Evolutionary conservation across 2,797 vertebrate genomes (phyloP).

Genomic region (Anguilla anguilla): DNA sequence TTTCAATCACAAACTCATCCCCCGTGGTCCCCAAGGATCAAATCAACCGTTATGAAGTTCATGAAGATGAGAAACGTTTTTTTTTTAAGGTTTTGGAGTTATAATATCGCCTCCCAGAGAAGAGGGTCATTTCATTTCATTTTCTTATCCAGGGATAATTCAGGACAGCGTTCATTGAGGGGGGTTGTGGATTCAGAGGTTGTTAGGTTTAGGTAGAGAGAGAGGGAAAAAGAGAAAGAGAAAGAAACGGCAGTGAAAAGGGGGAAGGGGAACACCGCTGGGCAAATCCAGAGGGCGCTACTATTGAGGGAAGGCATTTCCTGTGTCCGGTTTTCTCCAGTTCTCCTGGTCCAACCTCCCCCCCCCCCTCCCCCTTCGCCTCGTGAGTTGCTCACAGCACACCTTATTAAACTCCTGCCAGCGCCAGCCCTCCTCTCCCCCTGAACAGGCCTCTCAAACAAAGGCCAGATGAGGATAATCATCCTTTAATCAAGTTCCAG

Average conservation of each 20-base stretch:
- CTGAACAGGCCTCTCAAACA: not conserved
- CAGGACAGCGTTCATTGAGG: not conserved
- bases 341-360: not conserved
- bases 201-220: not conserved
- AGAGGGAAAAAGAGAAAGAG: not conserved
- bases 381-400: not conserved
- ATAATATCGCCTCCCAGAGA: not conserved
- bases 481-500: slow-evolving; percentile 25
- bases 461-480: slow-evolving; percentile 31
- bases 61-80: slow-evolving; percentile 22
- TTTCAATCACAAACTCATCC: slow-evolving; percentile 44
- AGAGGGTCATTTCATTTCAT: not conserved
- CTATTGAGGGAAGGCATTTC: not conserved
- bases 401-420: not conserved
- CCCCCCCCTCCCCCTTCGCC: not conserved
- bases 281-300: not conserved
- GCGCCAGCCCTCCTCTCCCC: not conserved
- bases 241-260: not conserved
- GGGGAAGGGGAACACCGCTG: not conserved
- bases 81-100: not conserved
- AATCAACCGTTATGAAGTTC: slow-evolving; percentile 37
- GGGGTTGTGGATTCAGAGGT: not conserved
- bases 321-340: not conserved
- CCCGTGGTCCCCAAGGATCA: slow-evolving; percentile 32
- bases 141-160: not conserved